phyloP scores from a whole-genome alignment of 2,113 vertebrate genomes.

The Oenanthe melanoleuca region DNA sequence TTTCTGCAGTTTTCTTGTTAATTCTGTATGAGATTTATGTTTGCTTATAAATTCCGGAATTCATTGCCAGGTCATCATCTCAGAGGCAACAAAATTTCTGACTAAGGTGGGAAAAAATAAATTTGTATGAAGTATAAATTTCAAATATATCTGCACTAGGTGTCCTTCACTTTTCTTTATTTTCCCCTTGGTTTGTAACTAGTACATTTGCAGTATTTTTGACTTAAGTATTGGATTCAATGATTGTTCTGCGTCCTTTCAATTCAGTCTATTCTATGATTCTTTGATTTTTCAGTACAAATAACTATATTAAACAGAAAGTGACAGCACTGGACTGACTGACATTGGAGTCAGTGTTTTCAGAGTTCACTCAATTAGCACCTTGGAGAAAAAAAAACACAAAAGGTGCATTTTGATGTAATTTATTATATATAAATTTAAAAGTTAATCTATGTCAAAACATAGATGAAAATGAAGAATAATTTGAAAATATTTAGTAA shows the following conservation, averaged over 20 bases:
- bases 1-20: neutral
- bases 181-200: neutral
- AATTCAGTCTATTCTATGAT: neutral
- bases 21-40: fast-evolving
- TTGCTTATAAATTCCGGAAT: neutral
- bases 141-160: neutral
- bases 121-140: neutral
- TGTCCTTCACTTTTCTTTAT: neutral
- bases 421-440: neutral
- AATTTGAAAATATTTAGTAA: neutral
- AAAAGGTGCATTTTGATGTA: neutral
- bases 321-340: neutral
- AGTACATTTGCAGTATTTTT: neutral
- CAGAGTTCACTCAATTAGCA: neutral
- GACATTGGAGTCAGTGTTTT: neutral
- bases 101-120: neutral
- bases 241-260: neutral
- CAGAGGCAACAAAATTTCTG: neutral
- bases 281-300: neutral
- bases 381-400: neutral
- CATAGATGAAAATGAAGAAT: neutral
- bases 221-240: neutral
- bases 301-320: neutral
- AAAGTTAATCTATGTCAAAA: neutral
- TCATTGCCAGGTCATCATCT: neutral